Evolutionary conservation across 2,888 invertebrate genomes (phyloP).

Genomic region (Ichneumon xanthorius): DNA sequence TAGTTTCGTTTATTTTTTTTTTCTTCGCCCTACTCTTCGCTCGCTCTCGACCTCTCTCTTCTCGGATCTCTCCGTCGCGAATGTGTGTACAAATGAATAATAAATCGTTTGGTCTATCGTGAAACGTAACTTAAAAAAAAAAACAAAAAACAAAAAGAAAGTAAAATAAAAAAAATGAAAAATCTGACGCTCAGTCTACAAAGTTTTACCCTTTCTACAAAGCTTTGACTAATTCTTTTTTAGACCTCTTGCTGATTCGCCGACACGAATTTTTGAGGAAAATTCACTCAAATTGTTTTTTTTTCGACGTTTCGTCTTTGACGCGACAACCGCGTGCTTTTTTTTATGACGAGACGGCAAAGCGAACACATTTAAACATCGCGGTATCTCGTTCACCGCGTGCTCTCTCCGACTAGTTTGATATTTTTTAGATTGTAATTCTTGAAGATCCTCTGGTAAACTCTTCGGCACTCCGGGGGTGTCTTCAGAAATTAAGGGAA

Average conservation of each 20-base stretch:
- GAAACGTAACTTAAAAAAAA: slow-evolving; percentile 39
- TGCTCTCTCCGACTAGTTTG: slow-evolving; percentile 65
- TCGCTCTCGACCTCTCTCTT: neutral
- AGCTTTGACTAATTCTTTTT: slow-evolving; percentile 59
- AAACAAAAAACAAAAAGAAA: slow-evolving; percentile 27
- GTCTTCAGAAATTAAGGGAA: slow-evolving; percentile 90
- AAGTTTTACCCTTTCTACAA: slow-evolving; percentile 49
- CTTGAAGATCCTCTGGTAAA: slow-evolving; percentile 21
- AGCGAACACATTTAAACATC: slow-evolving; percentile 54
- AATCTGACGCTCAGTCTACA: slow-evolving; percentile 58
- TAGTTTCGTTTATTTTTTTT: slow-evolving; percentile 72
- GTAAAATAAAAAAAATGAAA: slow-evolving; percentile 37
- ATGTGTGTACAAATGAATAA: slow-evolving; percentile 33
- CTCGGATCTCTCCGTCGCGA: slow-evolving; percentile 31
- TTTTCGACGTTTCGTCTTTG: slow-evolving; percentile 1
- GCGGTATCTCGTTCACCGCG: slow-evolving; percentile 57
- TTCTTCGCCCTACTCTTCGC: slow-evolving; percentile 34
- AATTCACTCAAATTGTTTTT: slow-evolving; percentile 9
- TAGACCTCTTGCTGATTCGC: slow-evolving; percentile 24
- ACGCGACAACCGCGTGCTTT: neutral
- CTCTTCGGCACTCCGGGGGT: slow-evolving; percentile 6
- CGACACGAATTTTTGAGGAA: slow-evolving; percentile 45
- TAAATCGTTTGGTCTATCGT: slow-evolving; percentile 32
- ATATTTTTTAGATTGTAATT: slow-evolving; percentile 58
- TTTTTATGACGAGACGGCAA: slow-evolving; percentile 30